Base-by-base conservation (phyloP, 2,888 invertebrate genomes). In the Branchinecta sandiegonensis region DNA sequence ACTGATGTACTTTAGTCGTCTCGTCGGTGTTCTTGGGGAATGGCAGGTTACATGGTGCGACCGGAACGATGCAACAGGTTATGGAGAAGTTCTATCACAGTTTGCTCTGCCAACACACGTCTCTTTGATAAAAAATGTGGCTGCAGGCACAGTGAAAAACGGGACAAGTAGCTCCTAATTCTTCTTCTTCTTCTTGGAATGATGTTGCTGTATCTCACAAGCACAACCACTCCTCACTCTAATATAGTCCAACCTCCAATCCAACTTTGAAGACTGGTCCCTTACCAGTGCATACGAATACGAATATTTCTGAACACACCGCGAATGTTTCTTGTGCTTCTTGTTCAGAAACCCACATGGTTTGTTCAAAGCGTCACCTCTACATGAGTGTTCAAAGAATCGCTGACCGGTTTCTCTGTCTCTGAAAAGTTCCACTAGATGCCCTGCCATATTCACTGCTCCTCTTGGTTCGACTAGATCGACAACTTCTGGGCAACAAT, bases 281-380 rank as follows among this genome's bases (percentile, higher is more conserved):
- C 86, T 83, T 69, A 90, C 87, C 73, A 91, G 81, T 69, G 91
- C 92, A 79, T 92, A 92, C 6, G 88, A 86, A 77, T 86, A 90
- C 66, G 89, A 87, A 78, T 86, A 89, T 77, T 86, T 86, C 77
- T 92, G 91, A 66, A 88, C 86, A 79, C 92, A 92, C 74, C 82
- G 81, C n/a, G 89, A 88, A 71, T 84, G 83, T 74, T 83, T 83
- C 77, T 82, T 83, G 67, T 86, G 80, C 70, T 84, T 81, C n/a
- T 83, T 82, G 78, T 87, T 86, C 74, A 90, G 81, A 79, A 87
- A 88, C 70, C 83, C 81, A 76, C 92, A 92, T 5, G 88, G 88
- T 74, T 82, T 83, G 75, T 86, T 84, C 72, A 83, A 84, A 66
- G 89, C 84, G 68, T 83, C 84, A 47, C 83, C 80, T 56, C 84